These are phyloP conservation scores for Entomyzon cyanotis DNA, from an alignment of 2,113 vertebrate species.

Conservation along the genomic window DNA sequence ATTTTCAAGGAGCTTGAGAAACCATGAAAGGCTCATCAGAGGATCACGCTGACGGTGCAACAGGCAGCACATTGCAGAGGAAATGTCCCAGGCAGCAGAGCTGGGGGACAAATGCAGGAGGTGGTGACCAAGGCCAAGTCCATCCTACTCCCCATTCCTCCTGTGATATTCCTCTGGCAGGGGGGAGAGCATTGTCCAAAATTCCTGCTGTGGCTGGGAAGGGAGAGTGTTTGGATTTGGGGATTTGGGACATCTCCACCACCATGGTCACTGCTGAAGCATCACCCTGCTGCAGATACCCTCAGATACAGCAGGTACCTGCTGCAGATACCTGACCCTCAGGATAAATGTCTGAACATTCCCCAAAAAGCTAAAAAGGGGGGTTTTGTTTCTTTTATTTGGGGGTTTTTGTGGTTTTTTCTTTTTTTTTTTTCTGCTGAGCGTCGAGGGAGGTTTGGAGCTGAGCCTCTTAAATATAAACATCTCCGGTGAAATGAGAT, in stretches of 20 bases:
- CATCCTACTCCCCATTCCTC: not conserved
- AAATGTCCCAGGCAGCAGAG: not conserved
- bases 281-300: not conserved
- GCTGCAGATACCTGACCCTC: not conserved
- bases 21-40: not conserved
- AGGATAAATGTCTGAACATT: not conserved
- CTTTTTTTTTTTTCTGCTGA: not conserved
- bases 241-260: not conserved
- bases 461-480: not conserved
- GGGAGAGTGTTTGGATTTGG: not conserved
- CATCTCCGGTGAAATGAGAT: not conserved
- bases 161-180: not conserved
- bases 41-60: not conserved
- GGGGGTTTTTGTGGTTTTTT: too few relatives aligned
- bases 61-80: not conserved
- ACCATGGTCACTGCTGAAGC: not conserved
- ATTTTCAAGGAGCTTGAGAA: not conserved
- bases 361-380: not conserved
- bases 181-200: not conserved
- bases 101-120: not conserved
- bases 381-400: too few relatives aligned
- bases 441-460: not conserved
- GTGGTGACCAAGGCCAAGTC: not conserved
- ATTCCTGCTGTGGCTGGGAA: fast-evolving
- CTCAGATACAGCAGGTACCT: too few relatives aligned